These are phyloP conservation scores for Loripinus fragilis DNA, from an alignment of 2,888 invertebrate species.

Conservation along the genomic window DNA sequence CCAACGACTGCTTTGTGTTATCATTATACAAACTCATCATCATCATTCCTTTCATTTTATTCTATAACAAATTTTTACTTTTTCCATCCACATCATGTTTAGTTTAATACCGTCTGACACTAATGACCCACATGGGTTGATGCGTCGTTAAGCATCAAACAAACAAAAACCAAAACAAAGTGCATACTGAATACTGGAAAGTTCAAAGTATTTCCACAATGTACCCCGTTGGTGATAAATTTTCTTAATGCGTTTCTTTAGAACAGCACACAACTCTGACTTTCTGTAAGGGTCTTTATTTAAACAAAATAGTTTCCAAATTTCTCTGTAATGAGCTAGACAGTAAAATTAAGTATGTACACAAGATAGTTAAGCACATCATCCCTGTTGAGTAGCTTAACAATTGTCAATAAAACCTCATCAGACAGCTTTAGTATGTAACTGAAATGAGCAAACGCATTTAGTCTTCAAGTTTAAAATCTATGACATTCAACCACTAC, in stretches of 20 bases:
- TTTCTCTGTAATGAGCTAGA: background rate
- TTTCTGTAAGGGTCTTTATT: background rate
- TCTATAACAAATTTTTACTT: too few relatives aligned
- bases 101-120: too few relatives aligned
- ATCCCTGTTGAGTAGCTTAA: background rate
- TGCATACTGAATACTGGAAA: background rate
- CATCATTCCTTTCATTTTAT: too few relatives aligned
- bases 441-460: background rate
- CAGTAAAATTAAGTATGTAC: background rate
- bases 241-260: background rate
- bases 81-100: too few relatives aligned
- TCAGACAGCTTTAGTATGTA: background rate
- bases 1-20: too few relatives aligned
- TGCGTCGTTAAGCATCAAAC: too few relatives aligned
- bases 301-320: conserved; percentile 6
- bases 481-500: background rate
- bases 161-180: too few relatives aligned
- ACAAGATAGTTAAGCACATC: background rate
- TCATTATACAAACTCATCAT: too few relatives aligned
- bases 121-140: too few relatives aligned
- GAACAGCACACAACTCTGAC: background rate
- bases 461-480: background rate
- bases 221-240: background rate
- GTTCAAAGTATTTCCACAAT: background rate
- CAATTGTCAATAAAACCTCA: conserved; percentile 2